Conservation (phyloP, 2,797 vertebrate genomes). For the Emydoidea blandingii region DNA sequence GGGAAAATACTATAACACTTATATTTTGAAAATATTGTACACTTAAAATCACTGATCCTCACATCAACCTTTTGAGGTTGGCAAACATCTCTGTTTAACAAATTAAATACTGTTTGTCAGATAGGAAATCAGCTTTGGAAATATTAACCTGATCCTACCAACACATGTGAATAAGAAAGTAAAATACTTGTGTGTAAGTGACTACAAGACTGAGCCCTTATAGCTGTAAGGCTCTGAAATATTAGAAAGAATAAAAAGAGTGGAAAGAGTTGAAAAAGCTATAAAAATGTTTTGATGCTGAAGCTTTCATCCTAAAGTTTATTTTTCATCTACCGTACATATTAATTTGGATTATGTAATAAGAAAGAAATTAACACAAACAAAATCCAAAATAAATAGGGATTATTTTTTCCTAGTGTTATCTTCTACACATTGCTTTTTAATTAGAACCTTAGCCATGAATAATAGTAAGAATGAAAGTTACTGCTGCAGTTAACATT, state of each 20-base stretch:
- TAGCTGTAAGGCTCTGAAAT: not conserved
- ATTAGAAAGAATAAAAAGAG: not conserved
- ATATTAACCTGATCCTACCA: not conserved
- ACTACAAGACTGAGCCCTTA: not conserved
- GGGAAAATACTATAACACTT: not conserved
- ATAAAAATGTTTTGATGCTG: not conserved
- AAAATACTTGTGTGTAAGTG: not conserved
- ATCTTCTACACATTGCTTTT: not conserved
- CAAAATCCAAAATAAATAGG: not conserved
- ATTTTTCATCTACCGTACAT: not conserved
- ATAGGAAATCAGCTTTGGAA: not conserved
- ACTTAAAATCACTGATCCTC: not conserved
- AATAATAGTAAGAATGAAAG: not conserved
- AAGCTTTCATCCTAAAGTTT: not conserved
- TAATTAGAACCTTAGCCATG: not conserved
- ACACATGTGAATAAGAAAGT: not conserved
- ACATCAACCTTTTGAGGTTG: not conserved
- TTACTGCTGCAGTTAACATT: not conserved
- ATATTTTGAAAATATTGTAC: not conserved
- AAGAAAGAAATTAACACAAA: not conserved
- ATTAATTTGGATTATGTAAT: not conserved
- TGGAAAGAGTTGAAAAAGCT: not conserved
- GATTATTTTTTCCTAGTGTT: not conserved
- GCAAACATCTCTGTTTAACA: not conserved
- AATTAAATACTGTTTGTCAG: not conserved